A percentile compares a stretch with the other conserved stretches of the same genome.
Evolutionary conservation across 2,113 vertebrate species (phyloP).

Genomic region (Lepisosteus osseus): DNA sequence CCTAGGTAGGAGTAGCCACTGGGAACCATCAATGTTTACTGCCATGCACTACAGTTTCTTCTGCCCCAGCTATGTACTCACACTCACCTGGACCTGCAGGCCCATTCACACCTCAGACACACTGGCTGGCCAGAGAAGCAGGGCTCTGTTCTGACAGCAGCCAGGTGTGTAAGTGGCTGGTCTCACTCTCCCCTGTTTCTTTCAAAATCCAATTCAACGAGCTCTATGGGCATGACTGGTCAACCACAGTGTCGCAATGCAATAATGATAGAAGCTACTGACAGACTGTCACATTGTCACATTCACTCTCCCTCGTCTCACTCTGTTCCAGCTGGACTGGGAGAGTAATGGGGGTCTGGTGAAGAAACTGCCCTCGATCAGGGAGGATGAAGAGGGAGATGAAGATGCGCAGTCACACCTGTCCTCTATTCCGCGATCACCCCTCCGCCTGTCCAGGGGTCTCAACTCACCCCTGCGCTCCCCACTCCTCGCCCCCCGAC

Average conservation of each 20-base stretch:
- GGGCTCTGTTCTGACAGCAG: no score
- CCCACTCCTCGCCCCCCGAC: slow-evolving; percentile 61
- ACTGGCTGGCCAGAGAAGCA: no score
- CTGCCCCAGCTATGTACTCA: no score
- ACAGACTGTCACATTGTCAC: not conserved
- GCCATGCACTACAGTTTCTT: no score
- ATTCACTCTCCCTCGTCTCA: not conserved
- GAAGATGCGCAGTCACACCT: slow-evolving; percentile 58
- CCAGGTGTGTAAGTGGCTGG: not conserved
- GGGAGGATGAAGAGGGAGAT: slow-evolving; percentile 71
- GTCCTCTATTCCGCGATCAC: slow-evolving; percentile 54
- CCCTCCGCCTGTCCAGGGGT: slow-evolving; percentile 56
- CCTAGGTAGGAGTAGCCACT: no score
- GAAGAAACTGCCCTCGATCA: slow-evolving; percentile 73
- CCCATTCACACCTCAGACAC: no score
- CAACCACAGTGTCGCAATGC: no score
- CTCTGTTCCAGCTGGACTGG: slow-evolving; percentile 59
- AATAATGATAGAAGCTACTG: no score
- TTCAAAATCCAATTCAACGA: not conserved
- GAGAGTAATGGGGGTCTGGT: slow-evolving; percentile 71
- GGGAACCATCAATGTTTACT: no score
- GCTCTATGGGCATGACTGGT: no score
- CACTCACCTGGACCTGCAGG: no score
- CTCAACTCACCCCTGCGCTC: slow-evolving; percentile 68
- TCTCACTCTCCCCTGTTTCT: not conserved